These are phyloP conservation scores for Scophthalmus maximus DNA, from an alignment of 2,113 vertebrate genomes.

Conservation along the genomic window DNA sequence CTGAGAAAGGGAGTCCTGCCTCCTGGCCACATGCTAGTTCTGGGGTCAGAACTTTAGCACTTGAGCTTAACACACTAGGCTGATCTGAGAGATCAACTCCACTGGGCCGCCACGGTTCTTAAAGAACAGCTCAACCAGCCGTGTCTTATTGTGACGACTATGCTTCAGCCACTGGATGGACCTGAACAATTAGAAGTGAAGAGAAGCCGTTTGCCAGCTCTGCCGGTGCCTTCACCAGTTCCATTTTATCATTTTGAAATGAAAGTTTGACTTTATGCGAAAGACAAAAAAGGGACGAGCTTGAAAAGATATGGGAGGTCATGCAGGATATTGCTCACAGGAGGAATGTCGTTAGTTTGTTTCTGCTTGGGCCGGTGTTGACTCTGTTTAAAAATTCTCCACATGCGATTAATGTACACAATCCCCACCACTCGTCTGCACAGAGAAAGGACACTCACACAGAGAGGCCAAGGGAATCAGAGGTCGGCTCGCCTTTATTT, in stretches of 20 bases:
- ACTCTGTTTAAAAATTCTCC: slow-evolving; percentile 58
- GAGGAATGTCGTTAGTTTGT: slow-evolving; percentile 33
- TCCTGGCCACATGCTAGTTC: no score
- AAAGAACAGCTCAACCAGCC: slow-evolving; percentile 8
- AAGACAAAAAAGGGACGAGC: slow-evolving; percentile 35
- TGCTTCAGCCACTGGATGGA: slow-evolving; percentile 12
- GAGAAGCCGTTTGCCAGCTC: slow-evolving; percentile 2
- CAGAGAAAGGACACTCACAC: slow-evolving; percentile 56
- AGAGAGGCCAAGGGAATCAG: slow-evolving; percentile 66
- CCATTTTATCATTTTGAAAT: slow-evolving; percentile 32
- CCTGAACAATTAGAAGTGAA: slow-evolving; percentile 31
- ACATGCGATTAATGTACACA: slow-evolving; percentile 63
- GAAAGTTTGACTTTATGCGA: slow-evolving; percentile 32
- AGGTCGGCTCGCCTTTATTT: slow-evolving; percentile 69
- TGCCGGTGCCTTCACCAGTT: background rate
- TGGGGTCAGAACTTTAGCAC: slow-evolving; percentile 21
- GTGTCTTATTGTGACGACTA: slow-evolving; percentile 13
- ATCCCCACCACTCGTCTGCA: slow-evolving; percentile 38
- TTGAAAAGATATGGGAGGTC: slow-evolving; percentile 50
- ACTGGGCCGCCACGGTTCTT: slow-evolving; percentile 1
- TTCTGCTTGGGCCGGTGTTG: slow-evolving; percentile 30
- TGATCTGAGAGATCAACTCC: slow-evolving; percentile 31
- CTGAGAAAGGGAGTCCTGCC: no score
- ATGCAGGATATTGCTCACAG: slow-evolving; percentile 35
- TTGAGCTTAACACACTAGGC: slow-evolving; percentile 24